These are phyloP conservation scores for Anguilla pacifica DNA, from an alignment of 2,797 vertebrate genomes.

Conservation along the genomic window DNA sequence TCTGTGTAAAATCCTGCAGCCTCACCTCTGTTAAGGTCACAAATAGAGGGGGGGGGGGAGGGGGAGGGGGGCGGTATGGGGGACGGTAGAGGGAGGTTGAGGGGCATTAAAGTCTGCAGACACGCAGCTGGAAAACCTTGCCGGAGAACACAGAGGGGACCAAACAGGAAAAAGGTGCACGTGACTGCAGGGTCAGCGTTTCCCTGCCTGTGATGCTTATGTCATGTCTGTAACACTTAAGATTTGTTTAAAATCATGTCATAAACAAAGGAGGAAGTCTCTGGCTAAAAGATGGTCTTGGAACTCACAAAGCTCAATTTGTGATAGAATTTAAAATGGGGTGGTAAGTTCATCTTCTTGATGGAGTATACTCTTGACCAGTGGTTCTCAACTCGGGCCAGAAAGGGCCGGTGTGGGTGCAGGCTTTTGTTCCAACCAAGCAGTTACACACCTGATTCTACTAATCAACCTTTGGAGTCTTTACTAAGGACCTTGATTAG, in stretches of 20 bases:
- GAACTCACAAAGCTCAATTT: not conserved
- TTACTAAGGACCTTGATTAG: too few species aligned
- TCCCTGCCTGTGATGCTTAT: not conserved
- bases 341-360: not conserved
- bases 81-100: too few species aligned
- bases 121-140: not conserved
- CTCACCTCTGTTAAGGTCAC: not conserved
- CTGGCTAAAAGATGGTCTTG: not conserved
- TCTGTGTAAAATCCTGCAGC: not conserved
- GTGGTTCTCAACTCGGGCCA: too few species aligned
- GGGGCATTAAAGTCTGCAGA: not conserved
- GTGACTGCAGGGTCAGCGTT: not conserved
- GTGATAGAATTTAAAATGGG: not conserved
- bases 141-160: not conserved
- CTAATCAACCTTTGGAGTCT: too few species aligned
- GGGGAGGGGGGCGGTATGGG: too few species aligned
- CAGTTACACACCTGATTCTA: too few species aligned
- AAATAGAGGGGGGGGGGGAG: not conserved
- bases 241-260: not conserved
- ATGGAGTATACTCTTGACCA: too few species aligned
- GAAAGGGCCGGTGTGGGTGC: too few species aligned
- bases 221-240: not conserved
- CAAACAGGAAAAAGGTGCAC: not conserved
- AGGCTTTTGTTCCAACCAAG: too few species aligned
- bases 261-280: not conserved